These are phyloP conservation scores for Drosophila meridionalis DNA, from an alignment of 2,888 invertebrate species.

Conservation along the genomic window DNA sequence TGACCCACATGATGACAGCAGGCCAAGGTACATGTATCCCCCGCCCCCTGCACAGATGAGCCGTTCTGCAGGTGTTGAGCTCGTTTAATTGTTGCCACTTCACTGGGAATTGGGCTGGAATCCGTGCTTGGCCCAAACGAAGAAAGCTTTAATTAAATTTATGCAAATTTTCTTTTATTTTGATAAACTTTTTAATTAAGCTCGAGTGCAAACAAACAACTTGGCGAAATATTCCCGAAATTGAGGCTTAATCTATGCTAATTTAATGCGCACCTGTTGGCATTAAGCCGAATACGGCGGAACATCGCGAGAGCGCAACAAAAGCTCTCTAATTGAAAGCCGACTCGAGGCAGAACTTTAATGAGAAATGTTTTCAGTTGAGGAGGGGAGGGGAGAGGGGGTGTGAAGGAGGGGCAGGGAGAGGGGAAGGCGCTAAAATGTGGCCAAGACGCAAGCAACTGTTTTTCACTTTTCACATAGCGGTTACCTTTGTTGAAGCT, in stretches of 20 bases:
- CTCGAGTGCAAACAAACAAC: conserved; percentile 31
- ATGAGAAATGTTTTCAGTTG: conserved; percentile 38
- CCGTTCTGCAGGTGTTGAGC: conserved; percentile 6
- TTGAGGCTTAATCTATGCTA: conserved; percentile 69
- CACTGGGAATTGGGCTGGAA: not conserved
- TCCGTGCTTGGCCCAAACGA: not conserved
- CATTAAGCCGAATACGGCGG: not conserved
- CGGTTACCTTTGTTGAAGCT: conserved; percentile 1
- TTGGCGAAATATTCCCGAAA: conserved; percentile 25
- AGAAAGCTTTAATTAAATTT: conserved; percentile 59
- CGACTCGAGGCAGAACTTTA: conserved; percentile 46
- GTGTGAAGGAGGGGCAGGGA: not conserved
- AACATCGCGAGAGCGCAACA: not conserved
- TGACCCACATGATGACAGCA: conserved; percentile 65
- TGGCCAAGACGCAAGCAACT: conserved; percentile 19
- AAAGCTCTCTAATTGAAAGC: conserved; percentile 51
- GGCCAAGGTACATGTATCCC: no score
- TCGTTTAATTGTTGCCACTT: conserved; percentile 38
- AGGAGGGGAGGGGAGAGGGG: not conserved
- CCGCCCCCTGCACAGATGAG: no score
- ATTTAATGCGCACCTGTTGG: conserved; percentile 72
- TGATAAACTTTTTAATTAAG: conserved; percentile 73
- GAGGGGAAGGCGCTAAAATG: conserved; percentile 11
- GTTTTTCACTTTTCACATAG: conserved; percentile 15
- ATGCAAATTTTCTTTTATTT: conserved; percentile 61